phyloP scores from a whole-genome alignment of 2,113 vertebrate genomes.

The Hippocampus mohnikei region DNA sequence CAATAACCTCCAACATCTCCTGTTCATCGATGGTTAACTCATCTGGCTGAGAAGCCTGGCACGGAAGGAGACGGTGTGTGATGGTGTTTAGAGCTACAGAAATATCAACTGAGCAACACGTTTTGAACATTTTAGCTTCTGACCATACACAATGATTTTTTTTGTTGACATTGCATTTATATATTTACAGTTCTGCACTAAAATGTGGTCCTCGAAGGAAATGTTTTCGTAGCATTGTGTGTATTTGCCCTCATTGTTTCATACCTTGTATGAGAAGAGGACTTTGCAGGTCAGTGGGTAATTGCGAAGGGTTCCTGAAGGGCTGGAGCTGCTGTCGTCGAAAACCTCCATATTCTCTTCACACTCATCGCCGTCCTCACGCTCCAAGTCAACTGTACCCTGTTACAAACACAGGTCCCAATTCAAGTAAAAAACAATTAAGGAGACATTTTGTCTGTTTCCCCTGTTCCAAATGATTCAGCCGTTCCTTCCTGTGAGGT shows the following conservation, averaged over 20 bases:
- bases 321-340: slow-evolving; percentile 96
- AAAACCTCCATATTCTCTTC: slow-evolving; percentile 97
- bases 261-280: slow-evolving; percentile 95
- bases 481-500: slow-evolving; percentile 8
- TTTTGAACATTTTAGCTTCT: too few species aligned
- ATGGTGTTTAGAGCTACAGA: too few species aligned
- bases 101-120: background rate
- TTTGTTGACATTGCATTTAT: too few species aligned
- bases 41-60: slow-evolving; percentile 92
- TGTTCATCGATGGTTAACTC: slow-evolving; percentile 97
- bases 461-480: slow-evolving; percentile 10
- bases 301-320: slow-evolving; percentile 94
- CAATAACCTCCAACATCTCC: slow-evolving; percentile 96
- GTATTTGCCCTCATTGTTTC: background rate
- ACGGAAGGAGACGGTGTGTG: slow-evolving; percentile 1
- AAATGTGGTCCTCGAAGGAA: background rate
- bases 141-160: too few species aligned
- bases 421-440: slow-evolving; percentile 19
- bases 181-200: too few species aligned
- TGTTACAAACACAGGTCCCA: slow-evolving; percentile 57
- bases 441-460: slow-evolving; percentile 16
- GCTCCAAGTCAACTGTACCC: slow-evolving; percentile 85
- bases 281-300: slow-evolving; percentile 98
- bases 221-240: background rate
- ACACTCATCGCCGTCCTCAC: slow-evolving; percentile 91